Conservation (phyloP, 2,113 vertebrate species). For the Anoura caudifer region DNA sequence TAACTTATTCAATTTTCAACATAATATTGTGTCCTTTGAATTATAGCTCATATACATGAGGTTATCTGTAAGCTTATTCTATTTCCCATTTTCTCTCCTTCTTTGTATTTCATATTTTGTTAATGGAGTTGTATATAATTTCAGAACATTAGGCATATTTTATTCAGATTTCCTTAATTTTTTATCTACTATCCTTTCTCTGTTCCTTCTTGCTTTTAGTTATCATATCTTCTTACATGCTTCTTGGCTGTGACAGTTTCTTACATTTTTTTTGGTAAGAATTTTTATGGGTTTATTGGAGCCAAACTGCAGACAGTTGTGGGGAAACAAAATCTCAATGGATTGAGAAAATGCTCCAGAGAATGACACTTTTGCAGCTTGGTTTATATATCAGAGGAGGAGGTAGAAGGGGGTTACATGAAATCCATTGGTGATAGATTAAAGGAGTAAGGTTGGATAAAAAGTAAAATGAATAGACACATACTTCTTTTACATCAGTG, state of each 20-base stretch:
- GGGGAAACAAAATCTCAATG: neutral
- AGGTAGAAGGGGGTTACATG: neutral
- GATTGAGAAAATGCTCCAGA: neutral
- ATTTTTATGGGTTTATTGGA: neutral
- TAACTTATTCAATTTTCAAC: neutral
- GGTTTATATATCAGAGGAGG: neutral
- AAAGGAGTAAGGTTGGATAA: neutral
- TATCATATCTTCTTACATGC: neutral
- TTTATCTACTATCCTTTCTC: neutral
- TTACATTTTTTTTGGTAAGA: neutral
- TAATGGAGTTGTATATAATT: neutral
- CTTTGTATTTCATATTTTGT: neutral
- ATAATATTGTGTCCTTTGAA: neutral
- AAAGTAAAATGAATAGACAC: neutral
- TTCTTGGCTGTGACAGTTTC: neutral
- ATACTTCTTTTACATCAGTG: neutral
- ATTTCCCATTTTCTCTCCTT: neutral
- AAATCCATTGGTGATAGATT: neutral
- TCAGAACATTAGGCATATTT: neutral
- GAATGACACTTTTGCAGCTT: neutral
- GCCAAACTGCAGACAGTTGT: neutral
- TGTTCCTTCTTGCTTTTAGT: neutral
- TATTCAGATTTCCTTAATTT: neutral
- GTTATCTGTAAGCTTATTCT: neutral
- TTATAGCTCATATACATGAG: neutral